Evolutionary conservation across 2,888 invertebrate genomes (phyloP), one percentile per base, ranked within the genome.

Genomic region (Hymenopus coronatus): DNA sequence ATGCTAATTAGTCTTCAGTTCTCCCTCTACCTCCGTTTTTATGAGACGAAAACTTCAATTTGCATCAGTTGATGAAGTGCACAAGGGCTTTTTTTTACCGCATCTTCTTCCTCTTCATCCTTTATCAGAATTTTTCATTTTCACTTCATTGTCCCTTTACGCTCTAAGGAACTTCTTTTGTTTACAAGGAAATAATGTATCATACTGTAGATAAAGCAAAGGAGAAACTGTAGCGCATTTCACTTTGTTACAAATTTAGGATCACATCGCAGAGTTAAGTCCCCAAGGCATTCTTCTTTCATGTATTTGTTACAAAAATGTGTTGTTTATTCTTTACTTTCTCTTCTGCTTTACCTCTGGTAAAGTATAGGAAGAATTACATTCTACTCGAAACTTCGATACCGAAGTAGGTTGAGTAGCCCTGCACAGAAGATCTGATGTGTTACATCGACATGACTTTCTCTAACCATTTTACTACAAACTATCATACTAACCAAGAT

Each of bases 1-100:
- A 88, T 89, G 88, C 89, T 88, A 89, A 89, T 88, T 89, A 88
- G 88, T 88, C 82, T 84, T 87, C 88, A 85, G 40, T 70, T 81
- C 54, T 70, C 25, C 54, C 54, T 70, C 54, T 20, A 81, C 82
- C 83, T 83, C 83, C 28, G 30, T 88, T 84, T 82, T 87, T 87
- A 87, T 87, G 30, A 87, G 87, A 87, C 70, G 87, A 87, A 87
- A 87, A 87, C 82, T 87, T 87, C 87, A 87, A 87, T 87, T 87
- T 87, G 82, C 87, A 87, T 87, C 87, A 87, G 87, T 87, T 87
- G 87, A 87, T 87, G 87, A 87, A 87, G 82, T 87, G 28, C 82
- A n/a, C 33, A 70, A 28, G 30, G 54, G 82, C 28, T 82, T 70
- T 70, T 54, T 70, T 82, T 82, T 87, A 33, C 30, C 33, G n/a